phyloP scores from a whole-genome alignment of 2,113 vertebrate species.

The Malaclemys terrapin region DNA sequence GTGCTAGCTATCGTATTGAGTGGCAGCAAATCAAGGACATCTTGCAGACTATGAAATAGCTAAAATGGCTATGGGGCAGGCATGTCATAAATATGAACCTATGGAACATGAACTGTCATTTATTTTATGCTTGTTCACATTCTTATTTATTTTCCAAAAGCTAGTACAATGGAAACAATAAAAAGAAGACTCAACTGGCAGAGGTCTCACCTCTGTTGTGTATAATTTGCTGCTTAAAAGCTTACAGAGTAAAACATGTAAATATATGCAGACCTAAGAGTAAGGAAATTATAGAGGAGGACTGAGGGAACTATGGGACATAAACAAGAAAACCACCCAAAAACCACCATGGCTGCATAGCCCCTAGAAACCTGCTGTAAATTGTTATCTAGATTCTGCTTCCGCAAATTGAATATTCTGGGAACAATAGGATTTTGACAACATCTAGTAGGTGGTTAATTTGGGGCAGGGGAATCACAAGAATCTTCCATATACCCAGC shows the following conservation, averaged over 20 bases:
- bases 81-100: conserved; percentile 76
- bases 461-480: conserved; percentile 40
- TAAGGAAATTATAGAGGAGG: conserved; percentile 75
- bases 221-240: conserved; percentile 85
- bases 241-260: conserved; percentile 84
- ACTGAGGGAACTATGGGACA: conserved; percentile 71
- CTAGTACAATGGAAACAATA: conserved; percentile 64
- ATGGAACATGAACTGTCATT: conserved; percentile 74
- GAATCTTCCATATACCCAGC: conserved; percentile 1
- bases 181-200: conserved; percentile 78
- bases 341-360: conserved; percentile 74
- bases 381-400: conserved; percentile 69
- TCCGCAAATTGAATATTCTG: conserved; percentile 73
- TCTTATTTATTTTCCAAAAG: conserved; percentile 80
- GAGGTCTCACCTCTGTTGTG: conserved; percentile 83
- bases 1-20: conserved; percentile 59
- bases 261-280: conserved; percentile 84
- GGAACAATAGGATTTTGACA: conserved; percentile 50
- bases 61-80: conserved; percentile 68
- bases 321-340: conserved; percentile 72
- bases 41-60: conserved; percentile 67
- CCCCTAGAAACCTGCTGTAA: conserved; percentile 76
- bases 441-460: background rate
- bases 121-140: conserved; percentile 73
- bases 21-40: conserved; percentile 74